Percentiles rank a stretch among this genome's conserved stretches.
Evolutionary conservation across 2,113 vertebrate genomes (phyloP).

Genomic region (Poeciliopsis prolifica): DNA sequence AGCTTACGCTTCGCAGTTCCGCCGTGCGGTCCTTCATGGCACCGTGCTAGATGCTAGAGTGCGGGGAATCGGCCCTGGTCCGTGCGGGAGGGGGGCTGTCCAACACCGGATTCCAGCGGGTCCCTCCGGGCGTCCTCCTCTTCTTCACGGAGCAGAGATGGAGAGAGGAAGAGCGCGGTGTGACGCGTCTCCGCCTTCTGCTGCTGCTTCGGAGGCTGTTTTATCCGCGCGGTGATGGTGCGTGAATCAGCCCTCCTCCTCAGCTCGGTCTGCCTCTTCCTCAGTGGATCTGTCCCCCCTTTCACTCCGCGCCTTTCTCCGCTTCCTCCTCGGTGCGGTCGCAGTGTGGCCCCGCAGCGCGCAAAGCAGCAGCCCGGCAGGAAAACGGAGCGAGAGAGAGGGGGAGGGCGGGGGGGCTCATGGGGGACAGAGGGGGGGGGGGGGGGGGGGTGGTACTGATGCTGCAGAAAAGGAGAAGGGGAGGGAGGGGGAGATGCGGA

Average conservation of each 20-base stretch:
- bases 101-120: constrained; percentile 31
- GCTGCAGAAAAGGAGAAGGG: constrained; percentile 67
- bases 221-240: constrained; percentile 21
- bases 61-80: constrained; percentile 48
- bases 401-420: neutral
- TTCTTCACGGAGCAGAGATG: constrained; percentile 25
- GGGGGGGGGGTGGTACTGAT: constrained; percentile 63
- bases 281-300: constrained; percentile 45
- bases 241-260: constrained; percentile 22
- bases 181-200: constrained; percentile 62
- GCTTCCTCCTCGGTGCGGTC: constrained; percentile 67
- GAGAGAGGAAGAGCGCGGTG: constrained; percentile 45
- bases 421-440: neutral
- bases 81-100: constrained; percentile 39
- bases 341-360: constrained; percentile 74
- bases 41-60: constrained; percentile 52
- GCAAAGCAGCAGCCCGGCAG: constrained; percentile 63
- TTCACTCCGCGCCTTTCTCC: constrained; percentile 41
- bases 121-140: constrained; percentile 4
- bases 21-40: constrained; percentile 76
- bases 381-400: constrained; percentile 41
- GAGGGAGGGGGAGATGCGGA: constrained; percentile 55
- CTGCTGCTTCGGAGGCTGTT: constrained; percentile 5
- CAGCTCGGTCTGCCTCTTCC: neutral
- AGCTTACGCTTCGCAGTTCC: constrained; percentile 74